Evolutionary conservation across 2,113 vertebrate genomes (phyloP).

Genomic region (Ictidomys tridecemlineatus): DNA sequence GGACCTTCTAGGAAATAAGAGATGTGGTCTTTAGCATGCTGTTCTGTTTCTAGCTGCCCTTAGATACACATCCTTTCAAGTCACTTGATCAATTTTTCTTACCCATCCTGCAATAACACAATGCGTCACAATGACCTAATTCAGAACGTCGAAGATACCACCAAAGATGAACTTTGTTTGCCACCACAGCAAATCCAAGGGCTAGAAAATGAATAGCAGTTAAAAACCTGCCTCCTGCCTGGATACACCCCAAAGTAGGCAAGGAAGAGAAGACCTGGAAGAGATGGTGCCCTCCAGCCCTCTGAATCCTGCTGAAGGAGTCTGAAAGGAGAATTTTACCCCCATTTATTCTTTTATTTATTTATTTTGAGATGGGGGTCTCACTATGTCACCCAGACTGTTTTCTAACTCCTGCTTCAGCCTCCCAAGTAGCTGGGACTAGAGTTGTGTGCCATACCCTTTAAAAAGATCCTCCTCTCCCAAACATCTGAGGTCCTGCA

Average conservation of each 20-base stretch:
- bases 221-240: conserved; percentile 28
- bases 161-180: neutral
- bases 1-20: neutral
- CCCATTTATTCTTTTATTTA: neutral
- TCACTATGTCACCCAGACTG: neutral
- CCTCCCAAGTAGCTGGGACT: neutral
- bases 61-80: neutral
- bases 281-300: neutral
- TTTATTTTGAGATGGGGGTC: neutral
- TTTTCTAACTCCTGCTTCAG: neutral
- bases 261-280: neutral
- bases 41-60: conserved; percentile 4
- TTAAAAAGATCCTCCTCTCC: neutral
- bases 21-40: neutral
- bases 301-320: neutral
- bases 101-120: neutral
- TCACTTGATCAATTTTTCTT: conserved; percentile 5
- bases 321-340: neutral
- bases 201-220: neutral
- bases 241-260: neutral
- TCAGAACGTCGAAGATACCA: neutral
- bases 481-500: neutral
- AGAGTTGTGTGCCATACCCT: neutral
- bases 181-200: neutral
- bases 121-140: neutral